Evolutionary conservation across 2,888 invertebrate species (phyloP).

Genomic region (Lagria hirta): DNA sequence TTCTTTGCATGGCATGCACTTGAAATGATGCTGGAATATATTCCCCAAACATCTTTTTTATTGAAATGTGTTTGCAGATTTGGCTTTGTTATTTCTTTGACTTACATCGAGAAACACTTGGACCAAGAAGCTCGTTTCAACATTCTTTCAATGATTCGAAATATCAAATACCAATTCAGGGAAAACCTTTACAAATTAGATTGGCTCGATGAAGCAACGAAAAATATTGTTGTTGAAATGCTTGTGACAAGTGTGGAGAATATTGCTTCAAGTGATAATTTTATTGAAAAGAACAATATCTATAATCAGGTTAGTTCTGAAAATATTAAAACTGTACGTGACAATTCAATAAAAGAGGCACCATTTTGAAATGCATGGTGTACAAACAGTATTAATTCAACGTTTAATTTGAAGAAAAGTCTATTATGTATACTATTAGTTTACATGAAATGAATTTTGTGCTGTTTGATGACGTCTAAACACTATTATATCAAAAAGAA

Average conservation of each 20-base stretch:
- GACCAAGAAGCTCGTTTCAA: slow-evolving; percentile 40
- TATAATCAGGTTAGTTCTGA: slow-evolving; percentile 43
- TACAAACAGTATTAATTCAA: too few species aligned
- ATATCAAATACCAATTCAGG: slow-evolving; percentile 47
- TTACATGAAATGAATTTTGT: too few species aligned
- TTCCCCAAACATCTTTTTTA: too few species aligned
- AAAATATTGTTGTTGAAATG: slow-evolving; percentile 42
- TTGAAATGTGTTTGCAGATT: slow-evolving; percentile 12
- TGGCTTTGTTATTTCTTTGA: slow-evolving; percentile 37
- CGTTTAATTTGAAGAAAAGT: too few species aligned
- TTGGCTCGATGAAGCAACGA: slow-evolving; percentile 49
- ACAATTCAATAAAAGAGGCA: too few species aligned
- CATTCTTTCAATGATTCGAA: slow-evolving; percentile 43
- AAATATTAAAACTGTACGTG: too few species aligned
- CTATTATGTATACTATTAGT: too few species aligned
- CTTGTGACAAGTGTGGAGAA: slow-evolving; percentile 43
- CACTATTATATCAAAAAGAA: too few species aligned
- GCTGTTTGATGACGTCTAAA: too few species aligned
- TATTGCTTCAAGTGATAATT: slow-evolving; percentile 41
- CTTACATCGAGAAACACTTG: slow-evolving; percentile 46
- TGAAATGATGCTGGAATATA: too few species aligned
- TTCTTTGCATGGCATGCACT: too few species aligned
- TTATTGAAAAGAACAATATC: slow-evolving; percentile 34
- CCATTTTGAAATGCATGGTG: too few species aligned
- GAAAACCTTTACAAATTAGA: slow-evolving; percentile 40